Evolutionary conservation across 2,888 invertebrate species (phyloP).

Genomic region (Lithophane leautieri): DNA sequence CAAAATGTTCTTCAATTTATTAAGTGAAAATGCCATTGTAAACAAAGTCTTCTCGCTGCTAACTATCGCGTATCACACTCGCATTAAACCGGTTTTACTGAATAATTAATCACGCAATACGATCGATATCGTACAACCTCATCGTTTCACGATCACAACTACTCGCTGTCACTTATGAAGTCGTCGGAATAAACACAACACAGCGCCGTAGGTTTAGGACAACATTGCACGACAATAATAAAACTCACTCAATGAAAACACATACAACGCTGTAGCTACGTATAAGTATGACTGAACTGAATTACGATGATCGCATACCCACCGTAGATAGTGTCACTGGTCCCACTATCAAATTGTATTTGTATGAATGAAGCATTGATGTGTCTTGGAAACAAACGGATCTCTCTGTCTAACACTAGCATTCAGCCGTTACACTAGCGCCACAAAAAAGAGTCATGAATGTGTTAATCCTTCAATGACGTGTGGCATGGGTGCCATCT

Average conservation of each 20-base stretch:
- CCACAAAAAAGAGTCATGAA: slow-evolving; percentile 45
- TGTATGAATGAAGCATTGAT: slow-evolving; percentile 58
- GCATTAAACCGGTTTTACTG: slow-evolving; percentile 84
- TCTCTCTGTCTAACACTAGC: slow-evolving; percentile 77
- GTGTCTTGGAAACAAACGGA: slow-evolving; percentile 59
- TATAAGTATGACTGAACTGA: slow-evolving; percentile 33
- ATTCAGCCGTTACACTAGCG: slow-evolving; percentile 56
- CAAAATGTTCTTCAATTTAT: slow-evolving; percentile 87
- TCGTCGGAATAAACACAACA: slow-evolving; percentile 51
- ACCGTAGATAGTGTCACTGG: slow-evolving; percentile 55
- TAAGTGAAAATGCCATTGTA: slow-evolving; percentile 89
- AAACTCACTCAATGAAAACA: slow-evolving; percentile 40
- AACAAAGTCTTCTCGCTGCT: slow-evolving; percentile 74
- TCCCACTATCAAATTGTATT: slow-evolving; percentile 51
- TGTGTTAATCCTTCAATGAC: slow-evolving; percentile 23
- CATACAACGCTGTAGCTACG: slow-evolving; percentile 33
- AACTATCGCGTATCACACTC: slow-evolving; percentile 76
- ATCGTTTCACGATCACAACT: slow-evolving; percentile 63
- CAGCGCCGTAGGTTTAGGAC: slow-evolving; percentile 60
- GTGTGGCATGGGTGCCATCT: slow-evolving; percentile 63
- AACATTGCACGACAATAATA: slow-evolving; percentile 65
- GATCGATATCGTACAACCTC: slow-evolving; percentile 68
- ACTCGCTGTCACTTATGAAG: slow-evolving; percentile 57
- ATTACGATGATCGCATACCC: slow-evolving; percentile 44
- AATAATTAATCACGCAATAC: slow-evolving; percentile 81